Percentiles rank a stretch among this genome's conserved stretches.
These are phyloP conservation scores for Thymelicus acteon DNA, from an alignment of 2,888 invertebrate genomes.

Conservation along the genomic window DNA sequence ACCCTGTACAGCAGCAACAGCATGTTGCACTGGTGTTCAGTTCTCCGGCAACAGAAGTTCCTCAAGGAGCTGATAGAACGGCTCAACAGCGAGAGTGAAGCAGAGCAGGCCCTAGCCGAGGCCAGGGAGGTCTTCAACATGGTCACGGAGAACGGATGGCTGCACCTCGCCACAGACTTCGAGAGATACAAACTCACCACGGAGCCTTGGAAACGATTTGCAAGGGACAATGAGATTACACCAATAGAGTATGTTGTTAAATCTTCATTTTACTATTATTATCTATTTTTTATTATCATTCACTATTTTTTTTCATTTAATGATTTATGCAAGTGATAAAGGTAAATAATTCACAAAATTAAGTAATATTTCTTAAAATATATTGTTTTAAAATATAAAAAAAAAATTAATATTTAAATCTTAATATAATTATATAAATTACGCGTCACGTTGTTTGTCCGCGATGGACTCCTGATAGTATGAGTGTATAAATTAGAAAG, in stretches of 20 bases:
- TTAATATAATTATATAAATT: no score
- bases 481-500: no score
- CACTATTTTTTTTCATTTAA: background rate
- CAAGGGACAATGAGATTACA: slow-evolving; percentile 54
- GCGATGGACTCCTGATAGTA: no score
- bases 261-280: background rate
- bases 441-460: no score
- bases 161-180: slow-evolving; percentile 91
- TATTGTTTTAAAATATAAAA: no score
- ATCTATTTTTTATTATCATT: background rate
- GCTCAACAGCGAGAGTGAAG: slow-evolving; percentile 79
- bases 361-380: no score
- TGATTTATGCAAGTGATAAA: no score
- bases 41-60: slow-evolving; percentile 91
- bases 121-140: slow-evolving; percentile 85
- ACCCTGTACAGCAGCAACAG: slow-evolving; percentile 83
- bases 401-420: no score
- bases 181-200: slow-evolving; percentile 84
- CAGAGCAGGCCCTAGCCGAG: slow-evolving; percentile 72
- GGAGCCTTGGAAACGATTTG: slow-evolving; percentile 82
- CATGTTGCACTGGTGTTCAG: slow-evolving; percentile 88
- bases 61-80: slow-evolving; percentile 87
- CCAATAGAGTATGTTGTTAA: slow-evolving; percentile 55
- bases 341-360: no score
- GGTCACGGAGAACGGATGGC: slow-evolving; percentile 85